Percentiles rank a stretch among this genome's conserved stretches.
These are phyloP conservation scores for Eremophila alpestris DNA, from an alignment of 2,797 vertebrate species.

Conservation along the genomic window DNA sequence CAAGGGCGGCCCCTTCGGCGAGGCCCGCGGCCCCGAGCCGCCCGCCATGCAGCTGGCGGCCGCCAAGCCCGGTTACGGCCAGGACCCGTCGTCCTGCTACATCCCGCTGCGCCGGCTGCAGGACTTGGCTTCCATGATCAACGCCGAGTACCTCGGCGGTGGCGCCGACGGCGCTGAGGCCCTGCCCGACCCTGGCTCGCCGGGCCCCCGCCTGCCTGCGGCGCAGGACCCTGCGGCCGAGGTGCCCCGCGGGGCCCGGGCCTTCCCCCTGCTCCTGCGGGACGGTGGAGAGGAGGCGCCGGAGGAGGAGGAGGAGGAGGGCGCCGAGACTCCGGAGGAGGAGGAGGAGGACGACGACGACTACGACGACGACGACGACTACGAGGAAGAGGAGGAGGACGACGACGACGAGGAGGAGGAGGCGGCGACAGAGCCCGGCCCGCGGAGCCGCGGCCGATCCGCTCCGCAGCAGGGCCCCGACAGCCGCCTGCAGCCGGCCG, in stretches of 20 bases:
- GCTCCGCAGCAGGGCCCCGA: not conserved
- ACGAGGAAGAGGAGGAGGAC: not conserved
- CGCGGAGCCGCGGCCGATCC: not conserved
- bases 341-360: not conserved
- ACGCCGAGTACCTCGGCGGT: constrained; percentile 79
- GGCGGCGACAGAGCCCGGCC: not conserved
- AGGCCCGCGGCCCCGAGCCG: constrained; percentile 33
- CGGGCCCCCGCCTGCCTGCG: not conserved
- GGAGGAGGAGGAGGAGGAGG: not conserved
- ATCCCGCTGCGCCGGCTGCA: constrained; percentile 87
- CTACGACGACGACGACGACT: not conserved
- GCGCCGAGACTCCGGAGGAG: constrained; percentile 11
- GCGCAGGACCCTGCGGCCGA: constrained; percentile 5
- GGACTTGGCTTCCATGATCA: constrained; percentile 90
- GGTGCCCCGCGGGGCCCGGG: not conserved
- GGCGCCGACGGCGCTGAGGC: constrained; percentile 74
- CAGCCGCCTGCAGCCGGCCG: not conserved
- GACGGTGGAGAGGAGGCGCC: constrained; percentile 47
- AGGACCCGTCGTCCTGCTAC: constrained; percentile 82
- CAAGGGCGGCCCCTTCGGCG: constrained; percentile 82
- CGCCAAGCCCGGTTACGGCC: constrained; percentile 79
- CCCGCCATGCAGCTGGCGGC: constrained; percentile 71
- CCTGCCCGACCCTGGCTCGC: constrained; percentile 67
- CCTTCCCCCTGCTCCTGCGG: constrained; percentile 54
- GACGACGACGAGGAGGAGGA: not conserved